Evolutionary conservation across 2,113 vertebrate species (phyloP), one percentile per base, ranked within the genome.

Genomic region (Oreotrochilus melanogaster): DNA sequence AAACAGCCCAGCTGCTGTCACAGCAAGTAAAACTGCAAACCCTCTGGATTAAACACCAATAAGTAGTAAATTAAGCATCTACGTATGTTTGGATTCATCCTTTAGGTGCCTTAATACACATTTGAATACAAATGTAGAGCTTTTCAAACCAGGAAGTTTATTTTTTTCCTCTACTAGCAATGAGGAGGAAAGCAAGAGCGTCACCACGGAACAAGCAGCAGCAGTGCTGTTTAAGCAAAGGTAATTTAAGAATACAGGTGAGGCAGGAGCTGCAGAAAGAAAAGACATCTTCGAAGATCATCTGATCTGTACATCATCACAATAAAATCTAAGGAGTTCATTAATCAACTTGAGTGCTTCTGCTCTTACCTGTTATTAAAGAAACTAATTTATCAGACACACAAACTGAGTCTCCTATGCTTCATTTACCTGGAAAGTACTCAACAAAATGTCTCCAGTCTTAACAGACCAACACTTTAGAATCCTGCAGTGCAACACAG

Each of bases 1-100:
- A 90, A 93, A 95, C 25, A 90, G 16, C 76, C 78, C 27, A 37
- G 60, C 33, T 75, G 87, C 70, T 71, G 76, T 22, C 23, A 18
- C 33, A 67, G 58, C 24, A 54, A 13, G 31, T 7, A 43, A 54
- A 48, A 47, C 39, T 37, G 30, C 6, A 1, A 89, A 47, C 23
- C 18, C 30, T 61, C 22, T 51, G 61, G n/a, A 47, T 65, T 82
- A 82, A 79, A 48, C n/a, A 50, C 47, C 17, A 62, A 7, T 0
- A 14, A 48, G 18, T 42, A 65, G 24, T 30, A 81, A 61, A 92
- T 23, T 33, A 71, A 78, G 18, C 22, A 53, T 12, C 25, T 37
- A 1, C 8, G 19, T 18, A 15, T 61, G 69, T 71, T 19, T 79
- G 3, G 6, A 80, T 93, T 78, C 9, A 83, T 57, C 43, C 30